Percentiles rank a stretch among this genome's conserved stretches.
Conservation (phyloP, 2,797 vertebrate genomes). For the Oreortyx pictus region DNA sequence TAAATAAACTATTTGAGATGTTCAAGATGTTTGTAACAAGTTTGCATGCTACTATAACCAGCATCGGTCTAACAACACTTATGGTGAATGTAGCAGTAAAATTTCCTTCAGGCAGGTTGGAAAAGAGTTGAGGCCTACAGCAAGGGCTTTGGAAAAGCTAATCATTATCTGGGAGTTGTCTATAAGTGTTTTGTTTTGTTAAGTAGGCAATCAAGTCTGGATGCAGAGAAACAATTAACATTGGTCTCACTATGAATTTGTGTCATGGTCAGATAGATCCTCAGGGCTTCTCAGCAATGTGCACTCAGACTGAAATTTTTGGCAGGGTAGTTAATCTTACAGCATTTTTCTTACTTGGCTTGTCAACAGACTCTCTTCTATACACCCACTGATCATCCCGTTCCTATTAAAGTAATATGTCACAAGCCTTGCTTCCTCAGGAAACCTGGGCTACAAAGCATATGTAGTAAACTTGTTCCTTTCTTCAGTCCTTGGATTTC, state of each 20-base stretch:
- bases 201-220: background rate
- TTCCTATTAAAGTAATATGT: background rate
- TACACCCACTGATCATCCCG: background rate
- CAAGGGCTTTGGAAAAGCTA: background rate
- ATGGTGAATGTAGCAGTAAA: background rate
- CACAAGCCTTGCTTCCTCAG: background rate
- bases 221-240: background rate
- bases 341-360: background rate
- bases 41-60: background rate
- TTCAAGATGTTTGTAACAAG: background rate
- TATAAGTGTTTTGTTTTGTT: background rate
- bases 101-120: background rate
- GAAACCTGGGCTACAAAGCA: background rate
- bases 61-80: background rate
- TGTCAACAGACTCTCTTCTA: rapidly evolving
- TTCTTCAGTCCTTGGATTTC: background rate
- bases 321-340: background rate
- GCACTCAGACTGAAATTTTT: background rate
- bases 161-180: background rate
- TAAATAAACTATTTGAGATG: background rate
- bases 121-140: background rate
- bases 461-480: background rate
- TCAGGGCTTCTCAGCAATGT: background rate
- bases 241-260: background rate
- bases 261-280: background rate